Percentiles rank a stretch among this genome's conserved stretches.
Evolutionary conservation across 2,888 invertebrate species (phyloP).

Genomic region (Lasioglossum morio): DNA sequence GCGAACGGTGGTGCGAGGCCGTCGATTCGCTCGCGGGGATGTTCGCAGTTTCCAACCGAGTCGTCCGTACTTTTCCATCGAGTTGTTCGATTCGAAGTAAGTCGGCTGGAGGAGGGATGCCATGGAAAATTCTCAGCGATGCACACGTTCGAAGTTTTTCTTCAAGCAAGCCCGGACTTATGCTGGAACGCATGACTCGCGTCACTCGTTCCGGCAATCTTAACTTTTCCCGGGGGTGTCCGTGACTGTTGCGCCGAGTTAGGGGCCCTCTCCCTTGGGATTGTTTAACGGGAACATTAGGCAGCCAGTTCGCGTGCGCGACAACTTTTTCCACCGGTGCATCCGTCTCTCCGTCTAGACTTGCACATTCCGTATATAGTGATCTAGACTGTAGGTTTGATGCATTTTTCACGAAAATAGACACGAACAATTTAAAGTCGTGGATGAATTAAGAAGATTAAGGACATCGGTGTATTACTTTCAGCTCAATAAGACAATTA

Average conservation of each 20-base stretch:
- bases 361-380: too few relatives aligned
- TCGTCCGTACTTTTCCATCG: conserved; percentile 19
- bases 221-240: conserved; percentile 29
- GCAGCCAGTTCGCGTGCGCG: not conserved
- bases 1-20: not conserved
- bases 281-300: conserved; percentile 30
- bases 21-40: conserved; percentile 12
- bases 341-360: not conserved
- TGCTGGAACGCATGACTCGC: conserved; percentile 25
- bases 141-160: conserved; percentile 31
- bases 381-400: too few relatives aligned
- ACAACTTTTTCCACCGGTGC: not conserved
- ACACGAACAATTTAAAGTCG: too few relatives aligned
- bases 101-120: not conserved
- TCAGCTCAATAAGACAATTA: too few relatives aligned
- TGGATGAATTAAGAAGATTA: too few relatives aligned
- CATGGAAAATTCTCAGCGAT: conserved; percentile 28
- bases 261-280: not conserved
- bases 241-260: conserved; percentile 21
- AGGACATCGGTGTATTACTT: too few relatives aligned
- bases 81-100: conserved; percentile 17
- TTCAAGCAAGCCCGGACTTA: conserved; percentile 1
- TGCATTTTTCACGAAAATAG: too few relatives aligned
- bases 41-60: conserved; percentile 29
- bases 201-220: conserved; percentile 27